Evolutionary conservation across 2,797 vertebrate species (phyloP).

Genomic region (Eulemur mongoz): DNA sequence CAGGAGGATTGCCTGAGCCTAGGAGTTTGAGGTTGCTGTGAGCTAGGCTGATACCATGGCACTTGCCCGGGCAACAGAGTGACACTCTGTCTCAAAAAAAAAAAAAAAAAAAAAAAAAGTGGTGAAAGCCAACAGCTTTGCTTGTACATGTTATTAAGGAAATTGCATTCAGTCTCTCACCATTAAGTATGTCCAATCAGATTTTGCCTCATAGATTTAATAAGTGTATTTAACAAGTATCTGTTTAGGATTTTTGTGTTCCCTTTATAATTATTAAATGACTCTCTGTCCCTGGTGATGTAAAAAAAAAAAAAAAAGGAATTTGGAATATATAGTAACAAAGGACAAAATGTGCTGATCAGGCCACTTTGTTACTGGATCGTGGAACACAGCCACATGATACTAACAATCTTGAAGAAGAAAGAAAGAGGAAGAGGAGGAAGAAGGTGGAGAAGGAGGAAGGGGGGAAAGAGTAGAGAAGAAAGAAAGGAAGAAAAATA

Average conservation of each 20-base stretch:
- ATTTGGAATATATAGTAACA: slow-evolving; percentile 63
- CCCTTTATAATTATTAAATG: background rate
- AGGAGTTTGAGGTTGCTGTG: too few species aligned
- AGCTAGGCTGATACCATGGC: too few species aligned
- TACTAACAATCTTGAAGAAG: slow-evolving; percentile 55
- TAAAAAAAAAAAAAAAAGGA: slow-evolving; percentile 63
- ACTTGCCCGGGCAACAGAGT: too few species aligned
- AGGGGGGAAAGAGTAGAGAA: background rate
- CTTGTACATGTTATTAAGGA: background rate
- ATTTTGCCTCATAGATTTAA: background rate
- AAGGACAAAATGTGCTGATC: slow-evolving; percentile 72
- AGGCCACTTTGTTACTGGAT: slow-evolving; percentile 21
- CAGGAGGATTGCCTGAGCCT: too few species aligned
- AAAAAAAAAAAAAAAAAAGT: background rate
- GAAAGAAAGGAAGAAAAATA: background rate
- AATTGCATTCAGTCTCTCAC: background rate
- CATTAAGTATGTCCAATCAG: background rate
- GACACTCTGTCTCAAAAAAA: too few species aligned
- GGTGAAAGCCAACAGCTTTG: background rate
- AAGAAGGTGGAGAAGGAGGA: too few species aligned
- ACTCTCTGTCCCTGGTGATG: background rate
- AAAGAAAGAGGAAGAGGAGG: background rate
- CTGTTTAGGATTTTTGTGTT: background rate
- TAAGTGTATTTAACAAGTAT: background rate
- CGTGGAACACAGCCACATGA: slow-evolving; percentile 25